Percentiles rank a stretch among this genome's conserved stretches.
Evolutionary conservation across 2,888 invertebrate genomes (phyloP).

Genomic region (Pantelozetes paolii): DNA sequence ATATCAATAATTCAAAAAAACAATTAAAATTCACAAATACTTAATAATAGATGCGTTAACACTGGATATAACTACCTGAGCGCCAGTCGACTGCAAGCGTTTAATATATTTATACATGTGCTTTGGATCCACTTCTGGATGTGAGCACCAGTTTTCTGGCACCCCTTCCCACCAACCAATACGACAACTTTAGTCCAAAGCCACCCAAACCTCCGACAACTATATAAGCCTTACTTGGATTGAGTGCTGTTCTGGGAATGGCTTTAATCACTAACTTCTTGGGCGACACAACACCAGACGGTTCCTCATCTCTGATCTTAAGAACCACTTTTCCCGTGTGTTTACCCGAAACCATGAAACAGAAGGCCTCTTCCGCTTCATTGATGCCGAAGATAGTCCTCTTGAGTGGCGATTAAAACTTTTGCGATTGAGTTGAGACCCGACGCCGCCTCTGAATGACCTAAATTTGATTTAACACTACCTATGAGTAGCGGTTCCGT

Average conservation of each 20-base stretch:
- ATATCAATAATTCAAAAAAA: too few relatives aligned
- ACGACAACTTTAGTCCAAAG: constrained; percentile 86
- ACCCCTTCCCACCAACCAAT: constrained; percentile 84
- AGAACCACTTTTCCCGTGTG: constrained; percentile 95
- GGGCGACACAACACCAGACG: too few relatives aligned
- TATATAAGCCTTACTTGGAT: constrained; percentile 58
- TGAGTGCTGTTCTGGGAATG: constrained; percentile 73
- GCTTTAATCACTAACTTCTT: constrained; percentile 58
- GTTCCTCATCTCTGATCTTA: constrained; percentile 77
- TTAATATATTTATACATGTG: constrained; percentile 86
- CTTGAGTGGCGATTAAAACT: constrained; percentile 63
- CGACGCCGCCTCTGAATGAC: constrained; percentile 74
- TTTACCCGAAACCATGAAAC: constrained; percentile 91
- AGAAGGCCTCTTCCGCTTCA: constrained; percentile 86
- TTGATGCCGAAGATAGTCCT: constrained; percentile 75
- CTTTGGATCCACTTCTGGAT: constrained; percentile 80
- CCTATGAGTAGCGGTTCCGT: constrained; percentile 76
- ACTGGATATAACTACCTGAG: constrained; percentile 66
- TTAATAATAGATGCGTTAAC: constrained; percentile 65
- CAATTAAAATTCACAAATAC: too few relatives aligned
- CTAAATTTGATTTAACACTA: constrained; percentile 99
- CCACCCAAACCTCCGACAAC: constrained; percentile 79
- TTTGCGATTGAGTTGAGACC: constrained; percentile 48
- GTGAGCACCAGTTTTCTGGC: constrained; percentile 75
- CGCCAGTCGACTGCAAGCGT: constrained; percentile 57